Evolutionary conservation across 2,888 invertebrate species (phyloP), one percentile per base, ranked within the genome.

Genomic region (Megaustenia siamemsis): DNA sequence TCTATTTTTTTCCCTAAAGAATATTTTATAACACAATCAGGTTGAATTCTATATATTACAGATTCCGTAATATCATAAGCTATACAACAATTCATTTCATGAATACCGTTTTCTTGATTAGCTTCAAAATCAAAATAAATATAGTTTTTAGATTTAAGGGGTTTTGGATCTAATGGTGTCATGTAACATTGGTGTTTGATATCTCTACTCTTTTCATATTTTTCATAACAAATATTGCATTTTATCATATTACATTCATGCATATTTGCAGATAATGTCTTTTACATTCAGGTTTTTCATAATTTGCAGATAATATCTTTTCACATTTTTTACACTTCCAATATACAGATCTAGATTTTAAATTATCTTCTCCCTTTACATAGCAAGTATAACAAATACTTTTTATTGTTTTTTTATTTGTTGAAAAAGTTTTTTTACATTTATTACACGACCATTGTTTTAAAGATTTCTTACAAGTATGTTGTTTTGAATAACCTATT

Each of bases 101-200:
- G 68, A 15, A 38, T 68, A 38, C 68, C 68, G 38, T 0, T 68
- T 35, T 68, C 68, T 68, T 68, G 68, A 38, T 38, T 35, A 12
- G 68, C 68, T 38, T 68, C 68, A 68, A 68, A 68, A 68, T 68
- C 68, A 68, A 68, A 68, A 68, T 68, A 68, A 35, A 68, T 68
- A 21, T 68, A 68, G 18, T 68, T 32, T 38, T 12, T 6, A 32
- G 35, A 18, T 68, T 68, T 68, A 21, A 68, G 15, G 21, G 35
- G 38, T 35, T 35, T 68, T 68, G 68, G 35, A 2, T 6, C 15
- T 68, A 68, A 68, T 6, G 38, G 15, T 2, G 35, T 68, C 68
- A 68, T 68, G 24, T 68, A 68, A 68, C 68, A 38, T 68, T 68
- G 10, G 24, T 68, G 68, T 68, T 68, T 5, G 3, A 10, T 28